phyloP scores from a whole-genome alignment of 2,797 vertebrate species.

The Parambassis ranga region DNA sequence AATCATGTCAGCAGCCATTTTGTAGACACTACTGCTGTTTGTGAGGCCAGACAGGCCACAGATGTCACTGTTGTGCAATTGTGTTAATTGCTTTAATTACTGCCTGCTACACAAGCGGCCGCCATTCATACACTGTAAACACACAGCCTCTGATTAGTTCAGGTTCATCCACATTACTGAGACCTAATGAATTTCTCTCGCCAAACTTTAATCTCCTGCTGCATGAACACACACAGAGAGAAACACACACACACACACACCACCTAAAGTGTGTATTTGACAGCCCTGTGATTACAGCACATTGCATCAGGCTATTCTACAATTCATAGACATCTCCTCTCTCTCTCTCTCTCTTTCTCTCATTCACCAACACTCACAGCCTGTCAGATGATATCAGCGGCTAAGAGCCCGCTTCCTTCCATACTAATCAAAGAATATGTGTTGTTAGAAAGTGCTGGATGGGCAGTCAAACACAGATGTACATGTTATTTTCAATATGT shows the following conservation, averaged over 20 bases:
- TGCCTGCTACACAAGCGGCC: constrained; percentile 17
- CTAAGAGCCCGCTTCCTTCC: constrained; percentile 2
- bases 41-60: constrained; percentile 27
- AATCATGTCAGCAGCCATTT: constrained; percentile 36
- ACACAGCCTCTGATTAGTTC: constrained; percentile 35
- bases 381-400: constrained; percentile 18
- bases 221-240: constrained; percentile 32
- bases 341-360: background rate
- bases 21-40: constrained; percentile 22
- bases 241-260: constrained; percentile 11
- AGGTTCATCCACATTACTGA: constrained; percentile 37
- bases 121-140: constrained; percentile 15
- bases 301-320: constrained; percentile 63
- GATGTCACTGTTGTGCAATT: constrained; percentile 55
- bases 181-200: constrained; percentile 38
- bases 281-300: constrained; percentile 49
- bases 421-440: background rate
- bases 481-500: constrained; percentile 5
- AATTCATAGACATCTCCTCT: constrained; percentile 29
- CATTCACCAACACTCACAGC: constrained; percentile 2
- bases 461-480: background rate
- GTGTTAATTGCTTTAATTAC: constrained; percentile 62
- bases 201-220: constrained; percentile 41
- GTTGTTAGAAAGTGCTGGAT: background rate
- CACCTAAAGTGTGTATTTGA: constrained; percentile 37